These are phyloP conservation scores for Apodemus speciosus DNA, from an alignment of 2,113 vertebrate genomes.

Conservation along the genomic window DNA sequence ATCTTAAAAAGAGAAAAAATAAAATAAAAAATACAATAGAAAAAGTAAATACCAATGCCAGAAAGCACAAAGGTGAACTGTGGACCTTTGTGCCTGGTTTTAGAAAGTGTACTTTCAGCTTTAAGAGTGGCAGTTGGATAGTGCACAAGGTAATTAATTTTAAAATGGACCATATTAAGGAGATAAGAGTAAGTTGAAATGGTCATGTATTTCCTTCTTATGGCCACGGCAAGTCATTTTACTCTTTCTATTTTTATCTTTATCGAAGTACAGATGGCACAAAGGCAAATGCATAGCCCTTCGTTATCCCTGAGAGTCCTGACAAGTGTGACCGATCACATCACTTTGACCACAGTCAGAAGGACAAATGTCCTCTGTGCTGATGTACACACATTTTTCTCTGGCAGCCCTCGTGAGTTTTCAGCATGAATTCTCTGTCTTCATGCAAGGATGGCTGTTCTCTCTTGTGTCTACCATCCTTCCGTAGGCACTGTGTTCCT, in stretches of 20 bases:
- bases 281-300: not conserved
- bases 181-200: conserved; percentile 53
- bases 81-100: conserved; percentile 24
- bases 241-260: conserved; percentile 17
- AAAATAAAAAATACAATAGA: not conserved
- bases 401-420: not conserved
- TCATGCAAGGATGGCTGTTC: not conserved
- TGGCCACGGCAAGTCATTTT: conserved; percentile 51
- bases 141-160: conserved; percentile 56
- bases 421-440: not conserved
- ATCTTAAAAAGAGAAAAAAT: not conserved
- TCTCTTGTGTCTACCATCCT: not conserved
- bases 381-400: not conserved
- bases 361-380: not conserved
- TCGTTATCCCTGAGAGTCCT: not conserved
- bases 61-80: conserved; percentile 35
- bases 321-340: not conserved
- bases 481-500: not conserved
- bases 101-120: conserved; percentile 57
- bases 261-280: not conserved
- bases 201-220: conserved; percentile 56
- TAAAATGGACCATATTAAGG: conserved; percentile 4
- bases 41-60: not conserved
- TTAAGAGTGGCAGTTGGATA: conserved; percentile 37
- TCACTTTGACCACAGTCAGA: not conserved